phyloP scores from a whole-genome alignment of 2,113 vertebrate genomes.

The Gavialis gangeticus region DNA sequence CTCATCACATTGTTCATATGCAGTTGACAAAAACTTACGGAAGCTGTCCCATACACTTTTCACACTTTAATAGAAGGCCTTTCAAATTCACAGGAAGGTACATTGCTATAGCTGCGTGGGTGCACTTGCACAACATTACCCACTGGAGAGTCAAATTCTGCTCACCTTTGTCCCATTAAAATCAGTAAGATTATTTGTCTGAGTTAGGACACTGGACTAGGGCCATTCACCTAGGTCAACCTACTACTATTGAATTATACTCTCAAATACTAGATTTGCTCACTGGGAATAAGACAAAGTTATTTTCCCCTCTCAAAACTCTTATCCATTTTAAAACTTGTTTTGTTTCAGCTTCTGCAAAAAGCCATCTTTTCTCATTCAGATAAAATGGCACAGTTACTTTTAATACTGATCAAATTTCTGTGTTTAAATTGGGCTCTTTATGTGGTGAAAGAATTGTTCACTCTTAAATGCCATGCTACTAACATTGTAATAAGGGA shows the following conservation, averaged over 20 bases:
- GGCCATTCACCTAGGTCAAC: neutral
- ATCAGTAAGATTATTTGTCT: neutral
- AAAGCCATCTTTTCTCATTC: slow-evolving; percentile 48
- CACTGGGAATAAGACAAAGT: slow-evolving; percentile 8
- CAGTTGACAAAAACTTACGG: neutral
- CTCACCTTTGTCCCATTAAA: neutral
- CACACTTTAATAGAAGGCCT: neutral
- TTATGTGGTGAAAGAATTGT: neutral
- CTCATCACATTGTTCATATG: neutral
- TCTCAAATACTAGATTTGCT: neutral
- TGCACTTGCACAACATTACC: neutral
- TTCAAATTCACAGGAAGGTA: neutral
- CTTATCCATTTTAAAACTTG: neutral
- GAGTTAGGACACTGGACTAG: neutral
- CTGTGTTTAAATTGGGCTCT: slow-evolving; percentile 54
- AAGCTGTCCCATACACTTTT: neutral
- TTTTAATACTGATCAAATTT: slow-evolving; percentile 15
- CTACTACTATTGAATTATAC: neutral
- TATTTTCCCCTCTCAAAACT: slow-evolving; percentile 7
- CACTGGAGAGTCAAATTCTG: neutral
- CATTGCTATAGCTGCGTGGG: neutral
- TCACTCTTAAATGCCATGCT: neutral
- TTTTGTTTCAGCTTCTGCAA: slow-evolving; percentile 35
- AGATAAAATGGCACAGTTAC: slow-evolving; percentile 12
- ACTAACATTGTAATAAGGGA: neutral